A percentile compares a stretch with the other conserved stretches of the same genome.
phyloP scores from a whole-genome alignment of 35 echinoderm and acorn worm genomes.

The Lytechinus pictus region DNA sequence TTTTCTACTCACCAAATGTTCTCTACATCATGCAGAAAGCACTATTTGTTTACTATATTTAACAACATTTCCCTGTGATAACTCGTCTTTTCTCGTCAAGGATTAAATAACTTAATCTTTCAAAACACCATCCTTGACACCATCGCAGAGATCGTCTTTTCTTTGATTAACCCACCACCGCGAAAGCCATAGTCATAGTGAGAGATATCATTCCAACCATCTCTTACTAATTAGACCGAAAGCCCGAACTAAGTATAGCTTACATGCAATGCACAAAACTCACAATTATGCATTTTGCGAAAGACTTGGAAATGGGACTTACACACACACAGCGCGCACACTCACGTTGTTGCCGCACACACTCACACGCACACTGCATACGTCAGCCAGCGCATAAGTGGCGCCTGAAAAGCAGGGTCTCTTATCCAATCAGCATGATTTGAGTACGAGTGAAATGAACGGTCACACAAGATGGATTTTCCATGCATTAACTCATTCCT shows the following conservation, averaged over 20 bases:
- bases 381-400: background rate
- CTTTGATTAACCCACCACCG: background rate
- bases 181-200: background rate
- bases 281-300: background rate
- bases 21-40: background rate
- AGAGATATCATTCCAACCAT: background rate
- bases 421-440: conserved; percentile 12
- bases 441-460: conserved; percentile 17
- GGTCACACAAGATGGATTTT: background rate
- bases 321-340: background rate
- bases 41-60: background rate
- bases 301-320: background rate
- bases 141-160: background rate
- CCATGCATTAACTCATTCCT: conserved; percentile 1
- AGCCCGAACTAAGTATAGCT: conserved; percentile 17
- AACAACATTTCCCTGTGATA: background rate
- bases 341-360: background rate
- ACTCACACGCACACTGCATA: background rate
- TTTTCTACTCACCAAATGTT: background rate
- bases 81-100: background rate
- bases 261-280: background rate
- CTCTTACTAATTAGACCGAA: background rate
- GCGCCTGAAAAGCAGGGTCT: background rate
- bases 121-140: background rate
- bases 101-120: background rate